A percentile compares a stretch with the other conserved stretches of the same genome.
phyloP scores from a whole-genome alignment of 1,140 invertebrate species.

The Zaprionus inermis region DNA sequence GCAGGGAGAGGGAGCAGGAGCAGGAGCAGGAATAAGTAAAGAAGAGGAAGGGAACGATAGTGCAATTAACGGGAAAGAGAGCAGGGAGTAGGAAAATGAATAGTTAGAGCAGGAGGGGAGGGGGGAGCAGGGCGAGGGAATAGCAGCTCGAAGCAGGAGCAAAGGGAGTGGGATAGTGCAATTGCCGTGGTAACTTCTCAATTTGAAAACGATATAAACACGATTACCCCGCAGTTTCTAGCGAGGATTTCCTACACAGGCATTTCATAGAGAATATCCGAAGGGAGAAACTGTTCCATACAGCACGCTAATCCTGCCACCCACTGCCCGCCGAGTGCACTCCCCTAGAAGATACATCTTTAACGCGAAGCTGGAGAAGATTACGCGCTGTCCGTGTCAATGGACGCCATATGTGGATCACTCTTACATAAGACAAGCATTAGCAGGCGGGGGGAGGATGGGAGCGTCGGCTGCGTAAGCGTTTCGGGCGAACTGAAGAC shows the following conservation, averaged over 20 bases:
- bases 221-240: background rate
- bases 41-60: background rate
- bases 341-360: background rate
- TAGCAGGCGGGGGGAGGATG: background rate
- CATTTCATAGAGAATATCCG: background rate
- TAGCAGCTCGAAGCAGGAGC: background rate
- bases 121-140: background rate
- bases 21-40: background rate
- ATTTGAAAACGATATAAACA: conserved; percentile 6
- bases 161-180: background rate
- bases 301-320: background rate
- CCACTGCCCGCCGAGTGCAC: background rate
- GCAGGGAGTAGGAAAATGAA: background rate
- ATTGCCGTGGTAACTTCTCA: conserved; percentile 1
- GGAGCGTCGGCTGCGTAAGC: conserved; percentile 24
- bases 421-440: conserved; percentile 53
- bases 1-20: background rate
- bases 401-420: conserved; percentile 49
- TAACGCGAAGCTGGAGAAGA: conserved; percentile 12
- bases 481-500: conserved; percentile 64
- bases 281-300: background rate
- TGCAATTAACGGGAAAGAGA: background rate
- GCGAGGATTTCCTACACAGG: background rate
- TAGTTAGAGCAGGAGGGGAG: no score
- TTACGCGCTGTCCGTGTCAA: conserved; percentile 44